Evolutionary conservation across 2,888 invertebrate genomes (phyloP).

Genomic region (Epiperipatus broadwayi): DNA sequence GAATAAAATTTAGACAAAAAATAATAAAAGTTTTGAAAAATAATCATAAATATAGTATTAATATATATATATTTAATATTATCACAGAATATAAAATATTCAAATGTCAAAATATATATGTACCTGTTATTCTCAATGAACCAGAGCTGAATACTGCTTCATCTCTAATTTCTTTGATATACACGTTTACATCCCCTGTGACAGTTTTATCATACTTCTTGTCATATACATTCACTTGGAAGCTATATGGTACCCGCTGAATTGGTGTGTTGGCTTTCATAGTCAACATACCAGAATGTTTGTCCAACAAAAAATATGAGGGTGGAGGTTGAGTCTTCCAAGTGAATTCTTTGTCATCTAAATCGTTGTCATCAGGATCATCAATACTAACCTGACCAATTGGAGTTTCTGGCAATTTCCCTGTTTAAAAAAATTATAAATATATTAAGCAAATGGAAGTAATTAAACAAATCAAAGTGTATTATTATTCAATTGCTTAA

Average conservation of each 20-base stretch:
- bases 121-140: slow-evolving; percentile 53
- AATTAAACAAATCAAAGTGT: slow-evolving; percentile 7
- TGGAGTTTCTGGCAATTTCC: slow-evolving; percentile 68
- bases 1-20: too few species aligned
- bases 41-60: too few species aligned
- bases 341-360: slow-evolving; percentile 89
- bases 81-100: not conserved
- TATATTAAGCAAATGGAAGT: slow-evolving; percentile 1
- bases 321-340: slow-evolving; percentile 60
- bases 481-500: not conserved
- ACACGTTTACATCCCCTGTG: slow-evolving; percentile 85
- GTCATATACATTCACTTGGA: slow-evolving; percentile 50
- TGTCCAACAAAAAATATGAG: slow-evolving; percentile 69
- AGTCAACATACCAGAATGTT: slow-evolving; percentile 80
- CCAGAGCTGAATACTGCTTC: slow-evolving; percentile 90
- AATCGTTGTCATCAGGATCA: slow-evolving; percentile 95
- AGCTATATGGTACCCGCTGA: slow-evolving; percentile 30
- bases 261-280: slow-evolving; percentile 83
- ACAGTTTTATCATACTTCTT: slow-evolving; percentile 86
- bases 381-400: slow-evolving; percentile 90
- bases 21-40: too few species aligned
- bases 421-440: slow-evolving; percentile 31
- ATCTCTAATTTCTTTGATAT: slow-evolving; percentile 79
- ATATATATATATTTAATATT: too few species aligned
- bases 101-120: slow-evolving; percentile 5